Conservation (phyloP, 2,797 vertebrate species). For the Odontamblyopus lacepedii region DNA sequence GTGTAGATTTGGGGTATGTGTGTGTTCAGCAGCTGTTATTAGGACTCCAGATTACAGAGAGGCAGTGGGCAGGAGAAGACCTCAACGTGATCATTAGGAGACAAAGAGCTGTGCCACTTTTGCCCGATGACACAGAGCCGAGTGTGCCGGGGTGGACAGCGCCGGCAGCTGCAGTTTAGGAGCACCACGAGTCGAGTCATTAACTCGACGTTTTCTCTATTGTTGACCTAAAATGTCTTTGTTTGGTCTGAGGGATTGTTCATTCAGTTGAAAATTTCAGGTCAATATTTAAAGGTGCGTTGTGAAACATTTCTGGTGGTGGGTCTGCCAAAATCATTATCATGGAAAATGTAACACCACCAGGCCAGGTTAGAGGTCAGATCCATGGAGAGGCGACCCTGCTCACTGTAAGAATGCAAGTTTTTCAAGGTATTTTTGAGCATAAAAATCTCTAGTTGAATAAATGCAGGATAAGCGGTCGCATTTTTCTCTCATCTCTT, state of each 20-base stretch:
- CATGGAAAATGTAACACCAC: no score
- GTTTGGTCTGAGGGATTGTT: background rate
- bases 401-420: no score
- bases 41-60: constrained; percentile 63
- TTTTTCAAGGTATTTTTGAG: no score
- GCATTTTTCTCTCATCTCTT: no score
- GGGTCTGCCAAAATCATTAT: no score
- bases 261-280: background rate
- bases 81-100: constrained; percentile 70
- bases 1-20: constrained; percentile 49
- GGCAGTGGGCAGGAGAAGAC: constrained; percentile 63
- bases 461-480: no score
- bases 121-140: constrained; percentile 25
- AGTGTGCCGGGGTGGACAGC: constrained; percentile 15
- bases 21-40: constrained; percentile 71
- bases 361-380: no score
- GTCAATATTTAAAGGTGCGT: background rate
- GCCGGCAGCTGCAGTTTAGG: background rate
- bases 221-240: background rate
- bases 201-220: no score
- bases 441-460: background rate
- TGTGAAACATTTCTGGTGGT: no score
- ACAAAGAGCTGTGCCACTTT: constrained; percentile 52
- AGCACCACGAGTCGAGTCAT: no score
- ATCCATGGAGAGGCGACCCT: no score